Base-by-base conservation (phyloP, 2,888 invertebrate species). In the Agrotis puta region DNA sequence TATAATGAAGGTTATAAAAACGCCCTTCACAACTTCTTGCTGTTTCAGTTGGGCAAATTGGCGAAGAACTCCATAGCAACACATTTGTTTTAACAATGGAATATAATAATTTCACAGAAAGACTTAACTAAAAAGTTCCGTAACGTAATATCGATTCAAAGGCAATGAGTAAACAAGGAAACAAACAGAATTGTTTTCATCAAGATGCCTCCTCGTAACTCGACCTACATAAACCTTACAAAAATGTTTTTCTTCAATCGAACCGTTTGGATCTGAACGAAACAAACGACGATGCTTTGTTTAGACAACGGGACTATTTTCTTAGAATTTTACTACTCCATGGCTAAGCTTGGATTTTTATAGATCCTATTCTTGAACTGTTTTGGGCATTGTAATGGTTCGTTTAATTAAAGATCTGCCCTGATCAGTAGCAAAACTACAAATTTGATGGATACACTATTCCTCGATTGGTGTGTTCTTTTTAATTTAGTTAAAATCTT, bases 231-330 rank as follows among this genome's bases (percentile, higher is more conserved):
- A 64, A 64, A 64, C 51, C 63, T 54, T 18, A 67, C 43, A 64
- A 71, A 70, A 72, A 71, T 82, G 82, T 77, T 79, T 70, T 79
- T 64, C 72, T 71, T 82, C 71, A 56, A 61, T 50, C 62, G 18
- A 27, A 62, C 48, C 48, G 53, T 72, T 82, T 58, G 47, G 64
- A 62, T 48, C 65, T 48, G 24, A 63, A 77, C 20, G 54, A 59
- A 70, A 27, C 50, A 63, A 65, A 39, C 56, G 62, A 39, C 51
- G 57, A 51, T 48, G 82, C 51, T 62, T 54, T 79, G 73, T 82
- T 77, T 77, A 65, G 62, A 78, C 62, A 67, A 50, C 48, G 39
- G n/a, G 22, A 50, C 53, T 27, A 56, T 65, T 68, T 63, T 77
- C 54, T 62, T 64, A 18, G 47, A 62, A 14, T 64, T 81, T 67